Evolutionary conservation across 37 sponge, comb jelly and placozoan genomes (phyloP), one percentile per base, ranked within the genome.

Genomic region (Theonella swinhoei): DNA sequence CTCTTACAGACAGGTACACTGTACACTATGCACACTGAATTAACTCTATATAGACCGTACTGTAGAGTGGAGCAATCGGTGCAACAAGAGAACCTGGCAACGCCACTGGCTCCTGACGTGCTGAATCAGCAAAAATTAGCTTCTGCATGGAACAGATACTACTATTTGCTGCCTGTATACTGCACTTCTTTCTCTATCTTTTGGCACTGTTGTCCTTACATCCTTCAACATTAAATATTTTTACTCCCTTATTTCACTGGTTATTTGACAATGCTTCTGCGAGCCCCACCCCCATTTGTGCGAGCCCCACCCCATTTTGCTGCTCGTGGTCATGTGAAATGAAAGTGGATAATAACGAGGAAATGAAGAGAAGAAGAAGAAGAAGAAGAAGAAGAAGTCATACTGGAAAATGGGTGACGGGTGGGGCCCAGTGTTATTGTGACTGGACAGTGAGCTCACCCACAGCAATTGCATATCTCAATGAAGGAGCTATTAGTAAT

Each of bases 21-120:
- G n/a, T n/a, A n/a, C n/a, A n/a, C n/a, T n/a, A n/a, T n/a, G n/a
- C n/a, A n/a, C n/a, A n/a, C n/a, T n/a, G n/a, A n/a, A n/a, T n/a
- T n/a, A n/a, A n/a, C n/a, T n/a, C n/a, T n/a, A n/a, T n/a, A n/a
- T n/a, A n/a, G n/a, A n/a, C n/a, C n/a, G n/a, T n/a, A n/a, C n/a
- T n/a, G n/a, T n/a, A n/a, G n/a, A n/a, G n/a, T n/a, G n/a, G n/a
- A 68, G 42, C n/a, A n/a, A n/a, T n/a, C 35, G 31, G 29, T 59
- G 22, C 32, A 35, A 59, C 54, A 9, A 54, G 66, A 28, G 60
- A 43, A 37, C 62, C 32, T 34, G 75, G 75, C 37, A 76, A 47
- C 32, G 78, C 40, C 32, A 78, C n/a, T 85, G 28, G 76, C 39
- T 77, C 39, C n/a, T 77, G 47, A 58, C 77, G 85, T 11, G 79